Evolutionary conservation across 2,888 invertebrate species (phyloP).

Genomic region (Dryocosmus kuriphilus): DNA sequence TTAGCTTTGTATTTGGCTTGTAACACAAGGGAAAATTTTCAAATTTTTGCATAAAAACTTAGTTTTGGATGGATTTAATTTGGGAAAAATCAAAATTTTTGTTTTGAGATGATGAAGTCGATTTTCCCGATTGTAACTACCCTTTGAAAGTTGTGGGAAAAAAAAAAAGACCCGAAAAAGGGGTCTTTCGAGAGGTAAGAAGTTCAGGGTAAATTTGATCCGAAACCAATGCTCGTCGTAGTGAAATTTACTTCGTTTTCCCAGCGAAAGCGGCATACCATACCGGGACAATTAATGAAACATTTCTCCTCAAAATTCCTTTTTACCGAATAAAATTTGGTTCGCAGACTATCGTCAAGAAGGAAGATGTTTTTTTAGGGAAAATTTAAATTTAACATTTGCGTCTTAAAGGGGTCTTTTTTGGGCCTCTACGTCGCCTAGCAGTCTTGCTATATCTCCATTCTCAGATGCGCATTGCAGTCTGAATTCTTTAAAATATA

Average conservation of each 20-base stretch:
- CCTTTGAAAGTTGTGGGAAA: no score
- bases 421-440: background rate
- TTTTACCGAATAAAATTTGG: conserved; percentile 51
- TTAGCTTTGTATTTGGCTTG: no score
- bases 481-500: background rate
- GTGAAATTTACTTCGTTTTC: conserved; percentile 66
- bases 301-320: conserved; percentile 51
- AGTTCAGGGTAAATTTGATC: conserved; percentile 62
- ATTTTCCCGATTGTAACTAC: no score
- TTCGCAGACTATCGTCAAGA: background rate
- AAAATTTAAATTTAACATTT: conserved; percentile 24
- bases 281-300: conserved; percentile 64
- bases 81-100: no score
- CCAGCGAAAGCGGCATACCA: conserved; percentile 19
- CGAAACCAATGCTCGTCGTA: conserved; percentile 50
- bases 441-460: background rate
- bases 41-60: no score
- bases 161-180: conserved; percentile 9
- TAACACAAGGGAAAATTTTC: no score
- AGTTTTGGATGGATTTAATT: no score
- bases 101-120: no score
- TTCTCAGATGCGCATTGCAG: conserved; percentile 4
- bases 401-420: background rate
- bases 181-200: background rate
- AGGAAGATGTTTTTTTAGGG: background rate